Base-by-base conservation (phyloP, 2,888 invertebrate species). In the Megaustenia siamemsis region DNA sequence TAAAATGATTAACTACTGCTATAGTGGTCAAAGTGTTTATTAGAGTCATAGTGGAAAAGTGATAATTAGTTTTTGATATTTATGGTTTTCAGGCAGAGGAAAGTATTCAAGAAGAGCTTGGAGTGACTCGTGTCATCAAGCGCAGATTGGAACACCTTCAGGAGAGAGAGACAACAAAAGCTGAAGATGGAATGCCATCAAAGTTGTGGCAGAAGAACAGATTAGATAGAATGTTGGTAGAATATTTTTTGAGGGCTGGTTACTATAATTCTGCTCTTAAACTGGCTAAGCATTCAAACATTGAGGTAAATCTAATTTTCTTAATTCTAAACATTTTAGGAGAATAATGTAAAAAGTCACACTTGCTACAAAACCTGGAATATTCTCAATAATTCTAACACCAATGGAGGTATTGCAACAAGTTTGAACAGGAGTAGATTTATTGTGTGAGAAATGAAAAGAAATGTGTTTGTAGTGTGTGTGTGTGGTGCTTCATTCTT, bases 221-320 rank as follows among this genome's bases (percentile, higher is more conserved):
- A 49, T 95, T 99, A 82, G 98, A 99, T 94, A 96, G 99, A 81
- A 97, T 99, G 97, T 95, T 99, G 80, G 97, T 99, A 24, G 99
- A 99, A 93, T 98, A 99, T 94, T 97, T 99, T 92, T 95, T 99
- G 35, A 95, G 98, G 85, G 97, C 97, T 93, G 99, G 99, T 0
- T 98, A 98, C 94, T 99, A 99, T 93, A 97, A 97, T 92, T 97
- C 98, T 0, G 99, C 99, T 0, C 96, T 97, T 88, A 96, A 96
- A 91, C 95, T 99, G 43, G 97, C 98, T 0, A 96, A 97, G 81
- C 96, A 96, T 79, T 96, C 97, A 21, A 93, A 93, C 68, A 93
- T 95, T 82, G 94, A 94, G 93, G 94, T 84, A 79, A 38, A 32
- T 63, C 0, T n/a, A n/a, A n/a, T n/a, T n/a, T n/a, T n/a, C n/a